Percentiles rank a stretch among this genome's conserved stretches.
Evolutionary conservation across 2,888 invertebrate species (phyloP).

Genomic region (Rugalucina vietnamica): DNA sequence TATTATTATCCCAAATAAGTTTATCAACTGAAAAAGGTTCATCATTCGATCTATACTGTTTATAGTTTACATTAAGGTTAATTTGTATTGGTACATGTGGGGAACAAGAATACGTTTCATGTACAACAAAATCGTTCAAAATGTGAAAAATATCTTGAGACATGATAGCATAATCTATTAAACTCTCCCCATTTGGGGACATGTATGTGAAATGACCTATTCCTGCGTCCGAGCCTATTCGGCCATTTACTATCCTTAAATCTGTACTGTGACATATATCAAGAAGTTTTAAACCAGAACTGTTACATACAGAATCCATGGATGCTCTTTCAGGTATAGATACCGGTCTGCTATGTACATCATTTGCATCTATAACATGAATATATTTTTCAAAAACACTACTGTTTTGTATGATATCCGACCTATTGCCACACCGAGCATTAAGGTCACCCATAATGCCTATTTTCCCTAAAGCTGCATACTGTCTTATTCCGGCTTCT

Average conservation of each 20-base stretch:
- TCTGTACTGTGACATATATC: background rate
- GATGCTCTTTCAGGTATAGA: background rate
- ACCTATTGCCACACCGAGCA: background rate
- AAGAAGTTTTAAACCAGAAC: background rate
- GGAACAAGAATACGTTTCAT: background rate
- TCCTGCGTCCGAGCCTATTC: background rate
- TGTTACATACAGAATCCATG: background rate
- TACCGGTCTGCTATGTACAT: background rate
- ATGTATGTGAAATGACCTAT: background rate
- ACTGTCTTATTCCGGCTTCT: background rate
- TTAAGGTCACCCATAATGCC: background rate
- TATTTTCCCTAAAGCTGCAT: background rate
- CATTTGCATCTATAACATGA: background rate
- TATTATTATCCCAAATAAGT: background rate
- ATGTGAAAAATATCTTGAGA: background rate
- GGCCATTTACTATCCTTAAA: conserved; percentile 7
- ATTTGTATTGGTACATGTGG: background rate
- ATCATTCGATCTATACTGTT: background rate
- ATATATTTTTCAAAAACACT: background rate
- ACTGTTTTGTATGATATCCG: background rate
- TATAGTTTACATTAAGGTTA: background rate
- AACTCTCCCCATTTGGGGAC: background rate
- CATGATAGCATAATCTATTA: background rate
- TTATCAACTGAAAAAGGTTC: background rate
- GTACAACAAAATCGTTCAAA: background rate